These are phyloP conservation scores for Melieria picta DNA, from an alignment of 2,888 invertebrate species.

Conservation along the genomic window DNA sequence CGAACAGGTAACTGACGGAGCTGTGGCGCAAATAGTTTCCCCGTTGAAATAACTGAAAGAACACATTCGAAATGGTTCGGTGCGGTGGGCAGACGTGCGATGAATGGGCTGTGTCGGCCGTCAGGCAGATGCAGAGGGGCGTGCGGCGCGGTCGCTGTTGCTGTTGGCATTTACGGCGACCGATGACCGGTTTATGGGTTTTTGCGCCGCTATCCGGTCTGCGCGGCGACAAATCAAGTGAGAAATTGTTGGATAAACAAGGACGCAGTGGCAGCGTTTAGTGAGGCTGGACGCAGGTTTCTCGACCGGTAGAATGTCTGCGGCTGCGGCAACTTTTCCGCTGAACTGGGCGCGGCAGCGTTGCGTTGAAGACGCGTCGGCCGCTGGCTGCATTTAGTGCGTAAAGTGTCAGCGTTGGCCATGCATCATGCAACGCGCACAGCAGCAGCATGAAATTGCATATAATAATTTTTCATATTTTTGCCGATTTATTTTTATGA, in stretches of 20 bases:
- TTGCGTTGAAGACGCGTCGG: not conserved
- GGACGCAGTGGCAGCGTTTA: not conserved
- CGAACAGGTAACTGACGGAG: not conserved
- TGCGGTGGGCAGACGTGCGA: not conserved
- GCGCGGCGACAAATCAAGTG: not conserved
- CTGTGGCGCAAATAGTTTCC: not conserved
- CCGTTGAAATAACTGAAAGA: slow-evolving; percentile 17
- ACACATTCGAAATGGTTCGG: slow-evolving; percentile 22
- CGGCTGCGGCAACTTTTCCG: not conserved
- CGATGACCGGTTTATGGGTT: not conserved
- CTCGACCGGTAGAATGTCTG: too few species aligned
- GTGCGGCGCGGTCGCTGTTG: not conserved
- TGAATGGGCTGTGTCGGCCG: not conserved
- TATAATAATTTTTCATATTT: too few species aligned
- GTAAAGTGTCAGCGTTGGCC: too few species aligned
- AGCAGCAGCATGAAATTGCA: too few species aligned
- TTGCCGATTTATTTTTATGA: too few species aligned
- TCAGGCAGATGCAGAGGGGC: not conserved
- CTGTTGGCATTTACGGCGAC: not conserved
- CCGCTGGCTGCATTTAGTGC: too few species aligned
- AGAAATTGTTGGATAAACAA: not conserved
- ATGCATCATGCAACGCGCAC: too few species aligned
- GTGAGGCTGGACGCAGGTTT: too few species aligned
- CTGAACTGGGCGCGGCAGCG: not conserved
- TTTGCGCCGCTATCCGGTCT: not conserved